These are phyloP conservation scores for Actinia tenebrosa DNA, from an alignment of 64 coral and sea anemone species.

Conservation along the genomic window DNA sequence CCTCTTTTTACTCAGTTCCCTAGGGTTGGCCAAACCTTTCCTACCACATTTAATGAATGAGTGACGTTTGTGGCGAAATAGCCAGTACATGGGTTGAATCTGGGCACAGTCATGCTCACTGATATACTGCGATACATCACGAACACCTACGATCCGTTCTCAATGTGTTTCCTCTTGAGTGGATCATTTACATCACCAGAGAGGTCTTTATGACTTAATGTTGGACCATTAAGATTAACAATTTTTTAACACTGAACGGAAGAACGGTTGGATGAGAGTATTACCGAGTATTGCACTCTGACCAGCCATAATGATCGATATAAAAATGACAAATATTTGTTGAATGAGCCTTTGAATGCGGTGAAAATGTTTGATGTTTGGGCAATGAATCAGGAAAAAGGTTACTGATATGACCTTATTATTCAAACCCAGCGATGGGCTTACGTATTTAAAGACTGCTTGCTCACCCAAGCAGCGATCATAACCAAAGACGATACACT, in stretches of 20 bases:
- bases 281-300: not conserved
- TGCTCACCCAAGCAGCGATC: not conserved
- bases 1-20: not conserved
- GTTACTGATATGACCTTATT: not conserved
- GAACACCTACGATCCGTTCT: not conserved
- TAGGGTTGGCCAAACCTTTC: not conserved
- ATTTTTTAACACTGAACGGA: not conserved
- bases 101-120: no score
- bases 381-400: not conserved
- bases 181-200: not conserved
- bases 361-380: not conserved
- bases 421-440: not conserved
- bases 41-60: not conserved
- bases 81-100: not conserved
- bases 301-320: not conserved
- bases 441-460: not conserved
- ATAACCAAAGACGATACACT: not conserved
- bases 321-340: not conserved
- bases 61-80: not conserved
- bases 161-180: not conserved
- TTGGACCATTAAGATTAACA: not conserved
- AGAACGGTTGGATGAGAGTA: not conserved
- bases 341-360: not conserved
- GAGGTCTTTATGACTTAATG: not conserved
- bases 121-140: not conserved